Evolutionary conservation across 2,888 invertebrate species (phyloP).

Genomic region (Adelognathus sp.): DNA sequence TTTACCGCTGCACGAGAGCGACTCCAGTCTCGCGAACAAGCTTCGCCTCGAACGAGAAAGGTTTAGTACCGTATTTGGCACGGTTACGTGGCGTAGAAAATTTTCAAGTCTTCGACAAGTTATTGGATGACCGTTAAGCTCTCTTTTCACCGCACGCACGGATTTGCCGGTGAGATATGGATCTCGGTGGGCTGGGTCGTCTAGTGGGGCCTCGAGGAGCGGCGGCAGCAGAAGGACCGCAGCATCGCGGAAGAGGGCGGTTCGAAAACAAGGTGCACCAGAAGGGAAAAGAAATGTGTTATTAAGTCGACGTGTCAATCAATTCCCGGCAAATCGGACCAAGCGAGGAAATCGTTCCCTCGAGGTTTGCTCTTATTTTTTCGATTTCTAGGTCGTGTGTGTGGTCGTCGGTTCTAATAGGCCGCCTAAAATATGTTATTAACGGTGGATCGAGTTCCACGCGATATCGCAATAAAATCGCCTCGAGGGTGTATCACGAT

Average conservation of each 20-base stretch:
- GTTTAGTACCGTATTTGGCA: not conserved
- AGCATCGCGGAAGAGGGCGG: slow-evolving; percentile 56
- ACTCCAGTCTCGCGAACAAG: not conserved
- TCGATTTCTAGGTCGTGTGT: slow-evolving; percentile 41
- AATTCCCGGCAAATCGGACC: slow-evolving; percentile 57
- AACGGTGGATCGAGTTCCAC: slow-evolving; percentile 52
- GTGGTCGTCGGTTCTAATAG: slow-evolving; percentile 66
- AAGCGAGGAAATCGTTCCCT: slow-evolving; percentile 9
- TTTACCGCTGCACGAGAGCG: not conserved
- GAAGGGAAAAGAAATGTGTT: slow-evolving; percentile 58
- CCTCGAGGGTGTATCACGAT: not conserved
- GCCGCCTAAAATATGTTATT: slow-evolving; percentile 69
- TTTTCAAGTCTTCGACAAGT: slow-evolving; percentile 53
- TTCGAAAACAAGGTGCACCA: slow-evolving; percentile 1
- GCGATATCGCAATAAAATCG: slow-evolving; percentile 24
- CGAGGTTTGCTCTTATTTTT: slow-evolving; percentile 26
- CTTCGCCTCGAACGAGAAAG: not conserved
- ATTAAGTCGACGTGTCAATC: slow-evolving; percentile 67
- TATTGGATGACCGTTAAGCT: slow-evolving; percentile 58
- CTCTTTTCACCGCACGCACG: slow-evolving; percentile 30
- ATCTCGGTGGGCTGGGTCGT: slow-evolving; percentile 47
- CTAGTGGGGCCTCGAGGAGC: slow-evolving; percentile 37
- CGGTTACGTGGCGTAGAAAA: slow-evolving; percentile 34
- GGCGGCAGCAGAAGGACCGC: slow-evolving; percentile 26
- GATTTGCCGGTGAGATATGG: slow-evolving; percentile 44